Evolutionary conservation across 2,888 invertebrate species (phyloP).

Genomic region (Ophion ellenae): DNA sequence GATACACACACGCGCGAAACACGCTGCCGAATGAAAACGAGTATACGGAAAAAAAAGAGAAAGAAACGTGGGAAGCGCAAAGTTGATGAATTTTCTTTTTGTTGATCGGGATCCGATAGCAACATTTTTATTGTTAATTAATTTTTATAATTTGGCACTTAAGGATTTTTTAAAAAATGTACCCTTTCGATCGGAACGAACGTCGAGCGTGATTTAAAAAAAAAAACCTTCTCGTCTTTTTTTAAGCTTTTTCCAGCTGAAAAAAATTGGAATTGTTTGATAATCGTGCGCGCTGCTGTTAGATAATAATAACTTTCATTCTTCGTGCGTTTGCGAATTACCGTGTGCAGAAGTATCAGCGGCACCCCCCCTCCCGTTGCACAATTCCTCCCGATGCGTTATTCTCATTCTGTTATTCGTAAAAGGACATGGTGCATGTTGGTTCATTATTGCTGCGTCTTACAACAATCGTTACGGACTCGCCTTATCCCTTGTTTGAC

Average conservation of each 20-base stretch:
- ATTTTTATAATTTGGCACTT: too few species aligned
- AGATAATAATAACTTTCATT: too few species aligned
- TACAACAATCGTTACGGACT: conserved; percentile 56
- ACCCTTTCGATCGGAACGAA: too few species aligned
- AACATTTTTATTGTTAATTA: too few species aligned
- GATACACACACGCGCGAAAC: not conserved
- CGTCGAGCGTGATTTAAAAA: too few species aligned
- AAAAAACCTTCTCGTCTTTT: too few species aligned
- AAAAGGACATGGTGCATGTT: conserved; percentile 53
- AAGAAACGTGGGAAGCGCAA: not conserved
- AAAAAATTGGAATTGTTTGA: too few species aligned
- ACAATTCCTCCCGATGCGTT: conserved; percentile 49
- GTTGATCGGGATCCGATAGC: too few species aligned
- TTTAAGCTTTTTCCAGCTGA: too few species aligned
- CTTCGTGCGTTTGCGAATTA: not conserved
- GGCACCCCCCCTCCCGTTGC: not conserved
- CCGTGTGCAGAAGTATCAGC: not conserved
- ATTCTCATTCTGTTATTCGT: conserved; percentile 54
- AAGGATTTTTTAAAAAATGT: too few species aligned
- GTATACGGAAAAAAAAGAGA: conserved; percentile 4
- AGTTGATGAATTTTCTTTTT: too few species aligned
- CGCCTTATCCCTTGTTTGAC: conserved; percentile 46
- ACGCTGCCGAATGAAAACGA: conserved; percentile 9
- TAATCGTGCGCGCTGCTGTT: too few species aligned
- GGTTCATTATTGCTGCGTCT: conserved; percentile 45